These are phyloP conservation scores for Mantis religiosa DNA, from an alignment of 2,888 invertebrate genomes.

Conservation along the genomic window DNA sequence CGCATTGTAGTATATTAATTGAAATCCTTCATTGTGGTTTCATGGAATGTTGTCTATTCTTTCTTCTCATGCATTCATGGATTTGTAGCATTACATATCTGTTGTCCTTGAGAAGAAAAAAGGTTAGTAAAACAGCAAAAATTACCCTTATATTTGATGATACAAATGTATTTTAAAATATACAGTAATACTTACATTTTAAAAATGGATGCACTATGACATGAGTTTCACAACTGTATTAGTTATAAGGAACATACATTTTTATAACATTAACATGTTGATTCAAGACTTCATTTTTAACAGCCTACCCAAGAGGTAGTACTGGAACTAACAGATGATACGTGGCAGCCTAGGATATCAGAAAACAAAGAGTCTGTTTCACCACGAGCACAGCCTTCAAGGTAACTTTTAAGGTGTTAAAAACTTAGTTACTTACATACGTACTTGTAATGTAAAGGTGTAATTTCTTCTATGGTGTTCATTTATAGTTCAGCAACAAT, in stretches of 20 bases:
- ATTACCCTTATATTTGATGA: too few species aligned
- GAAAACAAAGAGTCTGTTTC: background rate
- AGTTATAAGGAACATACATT: background rate
- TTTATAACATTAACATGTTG: background rate
- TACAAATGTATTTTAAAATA: background rate
- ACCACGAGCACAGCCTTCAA: background rate
- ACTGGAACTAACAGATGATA: conserved; percentile 31
- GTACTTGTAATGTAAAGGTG: background rate
- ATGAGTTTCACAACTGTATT: background rate
- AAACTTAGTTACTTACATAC: background rate
- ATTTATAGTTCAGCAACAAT: background rate
- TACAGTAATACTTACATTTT: too few species aligned
- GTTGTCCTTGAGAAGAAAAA: conserved; percentile 27
- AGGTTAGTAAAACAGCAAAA: conserved; percentile 18
- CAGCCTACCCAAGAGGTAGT: conserved; percentile 27
- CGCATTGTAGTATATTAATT: too few species aligned
- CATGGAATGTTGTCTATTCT: background rate
- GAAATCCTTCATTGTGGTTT: background rate
- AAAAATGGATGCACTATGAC: too few species aligned
- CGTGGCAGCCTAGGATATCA: conserved; percentile 18
- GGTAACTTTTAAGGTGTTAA: background rate
- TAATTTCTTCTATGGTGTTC: background rate
- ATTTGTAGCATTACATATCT: conserved; percentile 27
- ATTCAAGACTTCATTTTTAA: background rate
- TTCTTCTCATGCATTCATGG: conserved; percentile 21